Evolutionary conservation across 2,113 vertebrate species (phyloP).

Genomic region (Helogale parvula): DNA sequence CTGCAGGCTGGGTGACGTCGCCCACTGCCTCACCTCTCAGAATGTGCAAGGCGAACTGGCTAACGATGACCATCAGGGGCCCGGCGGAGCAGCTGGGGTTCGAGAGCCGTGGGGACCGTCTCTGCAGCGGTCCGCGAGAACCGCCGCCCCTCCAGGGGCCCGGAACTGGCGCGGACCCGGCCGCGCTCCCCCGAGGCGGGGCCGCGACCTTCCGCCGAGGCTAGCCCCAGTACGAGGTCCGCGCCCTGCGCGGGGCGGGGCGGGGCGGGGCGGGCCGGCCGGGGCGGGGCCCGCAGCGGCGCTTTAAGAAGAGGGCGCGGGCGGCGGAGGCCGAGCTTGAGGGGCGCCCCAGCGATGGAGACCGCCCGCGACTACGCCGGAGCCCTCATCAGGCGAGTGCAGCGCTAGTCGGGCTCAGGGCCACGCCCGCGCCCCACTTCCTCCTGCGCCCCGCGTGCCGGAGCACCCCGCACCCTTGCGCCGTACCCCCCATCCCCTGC

Average conservation of each 20-base stretch:
- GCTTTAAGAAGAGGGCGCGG: slow-evolving; percentile 28
- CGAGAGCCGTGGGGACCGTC: accelerated
- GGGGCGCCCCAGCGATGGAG: slow-evolving; percentile 56
- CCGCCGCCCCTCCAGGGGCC: too few species aligned
- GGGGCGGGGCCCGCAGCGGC: background rate
- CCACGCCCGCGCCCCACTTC: accelerated
- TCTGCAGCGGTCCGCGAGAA: background rate
- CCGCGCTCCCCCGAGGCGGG: accelerated
- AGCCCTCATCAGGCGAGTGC: slow-evolving; percentile 81
- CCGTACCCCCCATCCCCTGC: too few species aligned
- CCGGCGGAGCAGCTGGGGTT: background rate
- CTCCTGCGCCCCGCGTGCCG: accelerated
- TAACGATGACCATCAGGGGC: background rate
- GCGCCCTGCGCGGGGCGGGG: accelerated
- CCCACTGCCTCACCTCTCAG: background rate
- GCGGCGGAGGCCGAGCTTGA: accelerated
- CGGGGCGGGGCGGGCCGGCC: accelerated
- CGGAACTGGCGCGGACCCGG: background rate
- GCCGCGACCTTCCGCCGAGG: background rate
- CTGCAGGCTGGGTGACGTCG: background rate
- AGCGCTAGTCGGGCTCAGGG: too few species aligned
- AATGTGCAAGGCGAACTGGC: background rate
- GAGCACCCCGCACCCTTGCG: background rate
- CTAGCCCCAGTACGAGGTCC: accelerated
- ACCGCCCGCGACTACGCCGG: slow-evolving; percentile 72